Base-by-base conservation (phyloP, 2,888 invertebrate genomes). In the Latrodectus hesperus region DNA sequence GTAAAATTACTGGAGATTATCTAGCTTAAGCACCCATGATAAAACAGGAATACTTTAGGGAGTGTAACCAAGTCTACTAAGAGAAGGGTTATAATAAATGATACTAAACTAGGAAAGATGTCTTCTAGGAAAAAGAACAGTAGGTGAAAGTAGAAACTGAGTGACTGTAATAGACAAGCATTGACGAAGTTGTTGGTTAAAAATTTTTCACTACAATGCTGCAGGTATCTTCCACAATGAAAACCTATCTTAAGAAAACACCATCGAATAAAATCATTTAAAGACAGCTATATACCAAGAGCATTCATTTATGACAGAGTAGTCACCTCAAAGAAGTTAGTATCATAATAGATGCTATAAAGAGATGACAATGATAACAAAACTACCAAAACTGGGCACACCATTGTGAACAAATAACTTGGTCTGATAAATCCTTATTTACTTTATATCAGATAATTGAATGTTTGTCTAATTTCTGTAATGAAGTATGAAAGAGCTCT, bases 241-340 rank as follows among this genome's bases (percentile, higher is more conserved):
- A 70, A 8, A 70, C 12, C 70, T 38, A 9, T 70, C 38, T 38
- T 38, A 3, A 38, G 38, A 38, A 26, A 12, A 9, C 17, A 2
- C 22, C 14, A 10, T 12, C 70, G 5, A 70, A 0, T 14, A 11
- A 70, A 70, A 38, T 38, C 9, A 6, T 26, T 70, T 38, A 70
- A 70, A 10, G 8, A 38, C 38, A 70, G 70, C 70, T 70, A 10
- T 16, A 70, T 70, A 38, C 38, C 14, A 38, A 3, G 38, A 70
- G 38, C 26, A 70, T 70, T 70, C 70, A 26, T 70, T n/a, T n/a
- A n/a, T n/a, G 70, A 10, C 38, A 70, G 70, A 26, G 70, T 70
- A 70, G 70, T 26, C 49, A 70, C 26, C 12, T 26, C 26, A 26
- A 70, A 49, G 10, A 14, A n/a, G 55, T 1, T 55, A 1, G 55